Evolutionary conservation across 2,888 invertebrate genomes (phyloP).

Genomic region (Eubasilissa splendida): DNA sequence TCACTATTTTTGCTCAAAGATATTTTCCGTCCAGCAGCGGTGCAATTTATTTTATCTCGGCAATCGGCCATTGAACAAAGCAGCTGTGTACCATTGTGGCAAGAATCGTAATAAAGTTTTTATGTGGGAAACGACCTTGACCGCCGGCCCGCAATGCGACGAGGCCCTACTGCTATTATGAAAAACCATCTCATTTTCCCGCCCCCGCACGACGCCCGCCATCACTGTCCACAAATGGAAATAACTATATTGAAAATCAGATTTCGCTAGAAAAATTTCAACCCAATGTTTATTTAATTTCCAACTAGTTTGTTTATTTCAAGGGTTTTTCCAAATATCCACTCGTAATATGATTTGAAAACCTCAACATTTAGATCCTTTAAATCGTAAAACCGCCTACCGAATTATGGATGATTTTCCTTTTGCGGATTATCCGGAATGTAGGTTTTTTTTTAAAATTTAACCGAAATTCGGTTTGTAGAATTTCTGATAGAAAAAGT

Average conservation of each 20-base stretch:
- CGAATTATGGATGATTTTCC: no score
- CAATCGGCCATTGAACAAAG: background rate
- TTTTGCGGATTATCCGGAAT: no score
- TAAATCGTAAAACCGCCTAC: no score
- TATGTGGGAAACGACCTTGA: slow-evolving; percentile 12
- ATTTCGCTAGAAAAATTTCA: slow-evolving; percentile 1
- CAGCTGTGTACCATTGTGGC: slow-evolving; percentile 13
- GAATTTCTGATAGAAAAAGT: no score
- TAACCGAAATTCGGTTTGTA: no score
- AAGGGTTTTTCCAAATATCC: no score
- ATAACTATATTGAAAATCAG: slow-evolving; percentile 13
- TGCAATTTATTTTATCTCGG: slow-evolving; percentile 13
- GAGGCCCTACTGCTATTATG: slow-evolving; percentile 9
- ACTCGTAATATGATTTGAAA: no score
- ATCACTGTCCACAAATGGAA: background rate
- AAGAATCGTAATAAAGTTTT: slow-evolving; percentile 9
- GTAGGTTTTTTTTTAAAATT: no score
- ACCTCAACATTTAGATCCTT: no score
- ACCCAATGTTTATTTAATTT: no score
- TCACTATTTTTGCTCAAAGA: no score
- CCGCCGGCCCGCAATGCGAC: slow-evolving; percentile 27
- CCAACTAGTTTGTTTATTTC: no score
- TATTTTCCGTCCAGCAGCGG: background rate
- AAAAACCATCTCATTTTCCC: slow-evolving; percentile 13
- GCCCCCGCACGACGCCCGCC: background rate